Conservation (phyloP, 2,888 invertebrate species). For the Morpho deidamia region DNA sequence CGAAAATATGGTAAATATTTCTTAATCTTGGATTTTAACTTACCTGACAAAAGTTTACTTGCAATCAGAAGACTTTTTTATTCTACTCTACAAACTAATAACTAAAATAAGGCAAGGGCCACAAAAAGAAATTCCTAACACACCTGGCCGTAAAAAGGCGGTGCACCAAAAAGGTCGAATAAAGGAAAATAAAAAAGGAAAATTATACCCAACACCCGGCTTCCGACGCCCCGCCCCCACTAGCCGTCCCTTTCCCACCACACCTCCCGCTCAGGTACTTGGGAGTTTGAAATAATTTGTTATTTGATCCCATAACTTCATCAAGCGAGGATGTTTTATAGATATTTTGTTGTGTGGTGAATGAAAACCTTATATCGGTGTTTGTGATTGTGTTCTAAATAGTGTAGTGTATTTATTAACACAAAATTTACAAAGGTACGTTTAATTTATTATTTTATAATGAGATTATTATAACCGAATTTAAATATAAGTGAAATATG, state of each 20-base stretch:
- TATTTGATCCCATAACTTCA: conserved; percentile 60
- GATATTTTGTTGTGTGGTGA: conserved; percentile 28
- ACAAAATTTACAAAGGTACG: no score
- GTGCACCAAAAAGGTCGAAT: conserved; percentile 18
- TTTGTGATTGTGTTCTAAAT: conserved; percentile 1
- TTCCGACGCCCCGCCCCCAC: conserved; percentile 44
- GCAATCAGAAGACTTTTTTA: no score
- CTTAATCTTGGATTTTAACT: no score
- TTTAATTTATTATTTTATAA: no score
- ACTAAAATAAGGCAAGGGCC: background rate
- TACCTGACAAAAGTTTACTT: no score
- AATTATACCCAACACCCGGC: conserved; percentile 22
- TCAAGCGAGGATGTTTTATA: conserved; percentile 54
- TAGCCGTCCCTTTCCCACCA: conserved; percentile 32
- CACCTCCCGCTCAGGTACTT: conserved; percentile 37
- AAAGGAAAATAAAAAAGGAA: conserved; percentile 25
- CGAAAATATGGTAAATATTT: no score
- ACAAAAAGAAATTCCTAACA: conserved; percentile 4
- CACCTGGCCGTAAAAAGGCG: conserved; percentile 29
- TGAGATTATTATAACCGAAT: no score
- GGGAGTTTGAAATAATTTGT: conserved; percentile 58
- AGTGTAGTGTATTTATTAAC: conserved; percentile 12
- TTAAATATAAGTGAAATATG: no score
- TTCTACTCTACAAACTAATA: background rate
- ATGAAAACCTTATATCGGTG: conserved; percentile 3